Conservation (phyloP, 1,140 invertebrate species). For the Lutraria rhynchaena region DNA sequence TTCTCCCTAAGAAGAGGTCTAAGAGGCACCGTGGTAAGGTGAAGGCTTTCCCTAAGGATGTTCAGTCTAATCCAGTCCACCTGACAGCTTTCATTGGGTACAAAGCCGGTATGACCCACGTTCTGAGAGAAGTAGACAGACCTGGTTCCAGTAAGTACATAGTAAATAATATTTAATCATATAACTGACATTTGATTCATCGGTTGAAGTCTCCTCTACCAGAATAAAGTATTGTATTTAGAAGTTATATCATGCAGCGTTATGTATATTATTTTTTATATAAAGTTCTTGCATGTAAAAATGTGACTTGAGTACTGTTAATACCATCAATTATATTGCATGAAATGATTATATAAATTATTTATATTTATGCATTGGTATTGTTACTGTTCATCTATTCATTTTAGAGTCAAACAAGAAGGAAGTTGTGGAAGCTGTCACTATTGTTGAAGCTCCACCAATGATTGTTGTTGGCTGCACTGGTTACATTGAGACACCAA, state of each 20-base stretch:
- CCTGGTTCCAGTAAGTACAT: conserved; percentile 99
- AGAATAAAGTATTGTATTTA: no score
- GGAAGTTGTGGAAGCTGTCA: conserved; percentile 99
- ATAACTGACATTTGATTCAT: no score
- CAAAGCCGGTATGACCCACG: conserved; percentile 99
- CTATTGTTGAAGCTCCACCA: conserved; percentile 98
- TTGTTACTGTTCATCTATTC: neutral
- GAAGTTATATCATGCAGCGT: no score
- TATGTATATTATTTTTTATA: no score
- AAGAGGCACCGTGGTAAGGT: conserved; percentile 98
- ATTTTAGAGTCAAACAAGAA: conserved; percentile 99
- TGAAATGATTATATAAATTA: no score
- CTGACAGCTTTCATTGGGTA: conserved; percentile 98
- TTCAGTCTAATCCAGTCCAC: conserved; percentile 97
- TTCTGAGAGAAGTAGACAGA: conserved; percentile 99
- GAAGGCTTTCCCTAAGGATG: conserved; percentile 99
- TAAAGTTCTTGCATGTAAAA: no score
- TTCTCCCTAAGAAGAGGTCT: conserved; percentile 99
- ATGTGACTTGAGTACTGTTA: no score
- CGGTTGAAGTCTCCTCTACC: no score
- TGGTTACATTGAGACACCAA: conserved; percentile 99
- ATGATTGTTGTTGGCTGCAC: conserved; percentile 99
- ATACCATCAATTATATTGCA: no score
- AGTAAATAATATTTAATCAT: no score
- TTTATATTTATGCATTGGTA: no score